These are phyloP conservation scores for Albula glossodonta DNA, from an alignment of 2,113 vertebrate genomes.

Conservation along the genomic window DNA sequence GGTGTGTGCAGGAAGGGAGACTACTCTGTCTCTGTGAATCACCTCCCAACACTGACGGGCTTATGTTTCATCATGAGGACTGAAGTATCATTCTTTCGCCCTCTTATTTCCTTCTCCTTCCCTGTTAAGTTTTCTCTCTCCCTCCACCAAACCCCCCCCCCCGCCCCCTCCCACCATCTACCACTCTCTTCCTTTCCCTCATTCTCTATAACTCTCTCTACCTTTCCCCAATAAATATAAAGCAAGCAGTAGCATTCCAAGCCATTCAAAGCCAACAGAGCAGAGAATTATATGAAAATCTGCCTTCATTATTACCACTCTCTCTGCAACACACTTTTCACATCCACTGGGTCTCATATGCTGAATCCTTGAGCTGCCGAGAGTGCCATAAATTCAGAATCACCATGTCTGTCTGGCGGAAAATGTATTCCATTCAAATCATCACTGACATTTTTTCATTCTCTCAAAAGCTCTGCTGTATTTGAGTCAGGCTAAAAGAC, in stretches of 20 bases:
- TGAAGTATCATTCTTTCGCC: background rate
- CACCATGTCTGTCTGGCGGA: background rate
- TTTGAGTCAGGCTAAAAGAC: background rate
- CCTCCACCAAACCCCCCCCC: no score
- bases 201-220: background rate
- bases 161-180: no score
- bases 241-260: background rate
- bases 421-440: background rate
- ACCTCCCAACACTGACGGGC: background rate
- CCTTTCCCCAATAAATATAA: background rate
- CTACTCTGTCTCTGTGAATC: background rate
- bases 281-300: background rate
- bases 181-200: background rate
- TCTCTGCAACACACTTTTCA: background rate
- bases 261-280: background rate
- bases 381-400: background rate
- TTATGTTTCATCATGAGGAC: background rate
- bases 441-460: background rate
- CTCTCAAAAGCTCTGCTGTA: background rate
- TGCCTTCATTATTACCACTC: background rate
- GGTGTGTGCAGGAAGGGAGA: background rate
- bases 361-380: background rate
- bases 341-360: background rate
- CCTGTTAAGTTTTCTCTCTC: background rate
- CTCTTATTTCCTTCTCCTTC: background rate